Conservation (phyloP, 2,113 vertebrate species). For the Picathartes gymnocephalus region DNA sequence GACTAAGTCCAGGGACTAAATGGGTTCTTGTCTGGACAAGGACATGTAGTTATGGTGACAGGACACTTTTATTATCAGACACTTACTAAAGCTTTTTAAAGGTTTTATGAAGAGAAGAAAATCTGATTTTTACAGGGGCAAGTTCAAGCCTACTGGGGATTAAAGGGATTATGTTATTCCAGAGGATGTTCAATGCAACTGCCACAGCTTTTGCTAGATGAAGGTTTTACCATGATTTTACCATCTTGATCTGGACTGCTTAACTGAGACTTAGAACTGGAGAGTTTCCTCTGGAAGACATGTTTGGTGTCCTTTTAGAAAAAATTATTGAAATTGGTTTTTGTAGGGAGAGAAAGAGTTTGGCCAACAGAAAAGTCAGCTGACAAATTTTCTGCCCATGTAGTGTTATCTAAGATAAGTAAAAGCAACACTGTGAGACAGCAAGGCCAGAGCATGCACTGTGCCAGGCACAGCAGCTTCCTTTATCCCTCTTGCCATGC, state of each 20-base stretch:
- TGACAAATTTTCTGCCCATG: background rate
- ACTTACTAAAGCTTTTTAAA: background rate
- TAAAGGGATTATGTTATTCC: background rate
- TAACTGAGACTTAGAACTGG: background rate
- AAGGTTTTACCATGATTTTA: background rate
- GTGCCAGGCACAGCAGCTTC: background rate
- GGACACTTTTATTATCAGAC: background rate
- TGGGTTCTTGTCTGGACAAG: background rate
- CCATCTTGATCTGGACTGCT: background rate
- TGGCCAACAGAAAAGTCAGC: background rate
- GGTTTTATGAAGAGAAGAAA: background rate
- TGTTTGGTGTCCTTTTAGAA: background rate
- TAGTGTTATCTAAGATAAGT: background rate
- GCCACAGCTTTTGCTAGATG: background rate
- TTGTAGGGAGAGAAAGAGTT: background rate
- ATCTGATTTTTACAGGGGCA: background rate
- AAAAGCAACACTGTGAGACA: background rate
- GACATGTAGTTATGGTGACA: background rate
- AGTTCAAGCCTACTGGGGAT: background rate
- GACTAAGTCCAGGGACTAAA: background rate
- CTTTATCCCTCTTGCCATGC: background rate
- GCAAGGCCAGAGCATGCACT: accelerated
- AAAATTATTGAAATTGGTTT: background rate
- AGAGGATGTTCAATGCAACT: background rate
- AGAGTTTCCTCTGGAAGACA: background rate